Base-by-base conservation (phyloP, 2,113 vertebrate species). In the Odontophorus gujanensis region DNA sequence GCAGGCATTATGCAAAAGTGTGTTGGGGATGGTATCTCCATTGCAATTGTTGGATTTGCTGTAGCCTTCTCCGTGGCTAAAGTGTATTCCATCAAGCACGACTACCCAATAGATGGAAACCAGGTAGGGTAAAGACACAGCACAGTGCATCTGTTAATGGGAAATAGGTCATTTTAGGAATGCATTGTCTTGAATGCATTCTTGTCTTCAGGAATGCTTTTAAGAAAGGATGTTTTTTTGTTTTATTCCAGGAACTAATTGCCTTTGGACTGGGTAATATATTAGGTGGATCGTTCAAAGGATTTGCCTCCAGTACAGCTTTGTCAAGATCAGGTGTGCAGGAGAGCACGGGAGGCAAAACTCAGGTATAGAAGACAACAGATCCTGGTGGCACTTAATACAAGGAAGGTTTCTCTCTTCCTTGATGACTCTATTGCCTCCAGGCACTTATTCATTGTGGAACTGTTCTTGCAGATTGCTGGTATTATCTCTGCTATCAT, bases 301-400 rank as follows among this genome's bases (percentile, higher is more conserved):
- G 99, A 15, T 99, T 99, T 96, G 98, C 98, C 19, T 98, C 98
- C 2, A 99, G 99, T 58, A 99, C 99, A 3, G 97, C 99, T 86
- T 98, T 99, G 38, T 99, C 99, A 42, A 98, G 99, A 95, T 99
- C 98, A 5, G 99, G 98, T 19, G 98, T 99, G 40, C 99, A 99
- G 92, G 99, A 99, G 90, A 99, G 99, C 94, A 99, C 99, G 3
- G 99, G 99, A 32, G 99, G 99, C 7, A 99, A 99, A 97, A 99
- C 99, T 1, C 99, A 99, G 99, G 99, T 99, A 98, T 11, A 34
- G 55, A 58, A 53, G 53, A 32, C 55, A 73, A 68, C 4, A 82
- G 24, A 66, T 40, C 8, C 19, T 45, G 17, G 25, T 28, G 34
- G 10, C 2, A 4, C 48, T 75, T 72, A 66, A 67, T 76, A 53